Conservation (phyloP, 2,888 invertebrate species). For the Physocephala rufipes region DNA sequence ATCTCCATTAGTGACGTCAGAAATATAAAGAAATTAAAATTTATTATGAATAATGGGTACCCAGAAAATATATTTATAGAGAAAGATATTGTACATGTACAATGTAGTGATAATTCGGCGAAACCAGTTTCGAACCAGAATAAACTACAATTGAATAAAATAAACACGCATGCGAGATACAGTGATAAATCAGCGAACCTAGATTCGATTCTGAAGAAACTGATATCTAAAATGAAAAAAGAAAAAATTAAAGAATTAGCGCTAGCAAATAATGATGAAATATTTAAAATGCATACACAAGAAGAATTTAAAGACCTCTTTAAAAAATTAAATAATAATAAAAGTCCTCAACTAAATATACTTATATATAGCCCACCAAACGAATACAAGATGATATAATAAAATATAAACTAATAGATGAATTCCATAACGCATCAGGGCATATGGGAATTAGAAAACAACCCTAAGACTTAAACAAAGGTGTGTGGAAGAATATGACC, state of each 20-base stretch:
- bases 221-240: background rate
- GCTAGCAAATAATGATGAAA: background rate
- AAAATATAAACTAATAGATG: slow-evolving; percentile 8
- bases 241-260: slow-evolving; percentile 8
- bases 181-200: slow-evolving; percentile 10
- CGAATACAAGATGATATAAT: background rate
- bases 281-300: background rate
- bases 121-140: background rate
- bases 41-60: background rate
- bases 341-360: background rate
- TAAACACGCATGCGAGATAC: slow-evolving; percentile 1
- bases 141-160: background rate
- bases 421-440: background rate
- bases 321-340: background rate
- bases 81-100: background rate
- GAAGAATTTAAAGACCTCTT: background rate
- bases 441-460: slow-evolving; percentile 3
- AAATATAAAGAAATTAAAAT: background rate
- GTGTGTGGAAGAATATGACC: slow-evolving; percentile 6
- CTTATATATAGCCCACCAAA: slow-evolving; percentile 2
- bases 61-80: background rate
- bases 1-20: background rate
- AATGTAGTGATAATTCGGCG: slow-evolving; percentile 1
- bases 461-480: background rate
- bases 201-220: slow-evolving; percentile 12